These are phyloP conservation scores for Cololabis saira DNA, from an alignment of 2,113 vertebrate species.

Conservation along the genomic window DNA sequence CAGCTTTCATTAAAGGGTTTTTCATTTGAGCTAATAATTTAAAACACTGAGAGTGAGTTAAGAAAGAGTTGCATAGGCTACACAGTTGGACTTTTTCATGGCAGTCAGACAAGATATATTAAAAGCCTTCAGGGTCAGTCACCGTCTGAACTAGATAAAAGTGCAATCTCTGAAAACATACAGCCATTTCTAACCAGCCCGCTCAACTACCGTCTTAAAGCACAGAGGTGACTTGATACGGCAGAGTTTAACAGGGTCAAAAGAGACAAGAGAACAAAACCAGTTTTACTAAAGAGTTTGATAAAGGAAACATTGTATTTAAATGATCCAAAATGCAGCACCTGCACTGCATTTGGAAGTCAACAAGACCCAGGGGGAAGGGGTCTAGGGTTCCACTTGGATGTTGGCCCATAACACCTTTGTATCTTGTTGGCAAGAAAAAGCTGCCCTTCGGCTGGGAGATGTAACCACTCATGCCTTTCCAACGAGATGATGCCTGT, in stretches of 20 bases:
- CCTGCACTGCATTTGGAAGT: slow-evolving; percentile 49
- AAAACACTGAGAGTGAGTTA: slow-evolving; percentile 33
- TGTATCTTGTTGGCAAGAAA: slow-evolving; percentile 57
- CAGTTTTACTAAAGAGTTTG: slow-evolving; percentile 32
- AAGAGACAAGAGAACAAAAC: slow-evolving; percentile 34
- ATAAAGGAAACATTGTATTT: slow-evolving; percentile 47
- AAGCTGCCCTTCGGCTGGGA: slow-evolving; percentile 59
- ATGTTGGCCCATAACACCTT: slow-evolving; percentile 62
- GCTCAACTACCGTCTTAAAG: slow-evolving; percentile 39
- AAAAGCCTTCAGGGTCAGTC: slow-evolving; percentile 53
- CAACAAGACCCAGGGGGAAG: slow-evolving; percentile 60
- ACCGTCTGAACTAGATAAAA: slow-evolving; percentile 41
- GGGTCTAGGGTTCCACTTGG: slow-evolving; percentile 57
- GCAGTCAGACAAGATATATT: slow-evolving; percentile 42
- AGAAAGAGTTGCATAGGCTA: slow-evolving; percentile 48
- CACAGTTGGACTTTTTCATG: slow-evolving; percentile 64
- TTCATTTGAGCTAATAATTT: slow-evolving; percentile 60
- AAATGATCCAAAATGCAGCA: slow-evolving; percentile 38
- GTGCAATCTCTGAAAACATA: too few species aligned
- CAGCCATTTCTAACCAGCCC: slow-evolving; percentile 31
- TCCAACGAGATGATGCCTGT: slow-evolving; percentile 63
- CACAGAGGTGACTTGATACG: slow-evolving; percentile 42
- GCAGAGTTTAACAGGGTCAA: slow-evolving; percentile 40
- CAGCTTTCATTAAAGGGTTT: slow-evolving; percentile 57
- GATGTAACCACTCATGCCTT: slow-evolving; percentile 54